Evolutionary conservation across 2,888 invertebrate genomes (phyloP).

Genomic region (Ceriagrion tenellum): DNA sequence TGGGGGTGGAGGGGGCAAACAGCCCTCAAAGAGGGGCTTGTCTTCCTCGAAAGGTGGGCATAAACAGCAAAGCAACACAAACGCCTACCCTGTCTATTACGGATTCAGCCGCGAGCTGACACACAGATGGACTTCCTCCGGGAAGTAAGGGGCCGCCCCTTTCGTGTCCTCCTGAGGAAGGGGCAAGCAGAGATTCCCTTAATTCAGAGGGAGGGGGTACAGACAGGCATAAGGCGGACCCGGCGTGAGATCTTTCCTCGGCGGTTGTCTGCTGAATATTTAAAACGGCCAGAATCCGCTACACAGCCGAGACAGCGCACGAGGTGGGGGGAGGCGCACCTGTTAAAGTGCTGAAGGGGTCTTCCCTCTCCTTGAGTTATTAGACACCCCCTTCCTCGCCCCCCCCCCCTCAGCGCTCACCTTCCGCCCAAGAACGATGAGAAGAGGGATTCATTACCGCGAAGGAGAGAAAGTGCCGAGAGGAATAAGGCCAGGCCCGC

Average conservation of each 20-base stretch:
- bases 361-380: background rate
- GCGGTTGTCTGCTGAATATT: background rate
- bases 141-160: background rate
- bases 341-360: background rate
- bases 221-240: background rate
- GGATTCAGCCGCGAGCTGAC: background rate
- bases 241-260: background rate
- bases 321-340: background rate
- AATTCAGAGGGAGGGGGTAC: background rate
- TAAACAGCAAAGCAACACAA: background rate
- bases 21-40: no score
- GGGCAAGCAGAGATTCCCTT: background rate
- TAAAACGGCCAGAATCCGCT: background rate
- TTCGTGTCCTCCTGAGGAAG: background rate
- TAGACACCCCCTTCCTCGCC: background rate
- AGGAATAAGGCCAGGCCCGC: background rate
- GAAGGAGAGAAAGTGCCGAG: background rate
- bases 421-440: no score
- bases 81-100: background rate
- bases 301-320: background rate
- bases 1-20: no score
- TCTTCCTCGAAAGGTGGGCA: no score
- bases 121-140: background rate
- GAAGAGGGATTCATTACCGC: background rate
- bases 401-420: no score